phyloP scores from a whole-genome alignment of 2,797 vertebrate genomes.

The Odontamblyopus rebecca region DNA sequence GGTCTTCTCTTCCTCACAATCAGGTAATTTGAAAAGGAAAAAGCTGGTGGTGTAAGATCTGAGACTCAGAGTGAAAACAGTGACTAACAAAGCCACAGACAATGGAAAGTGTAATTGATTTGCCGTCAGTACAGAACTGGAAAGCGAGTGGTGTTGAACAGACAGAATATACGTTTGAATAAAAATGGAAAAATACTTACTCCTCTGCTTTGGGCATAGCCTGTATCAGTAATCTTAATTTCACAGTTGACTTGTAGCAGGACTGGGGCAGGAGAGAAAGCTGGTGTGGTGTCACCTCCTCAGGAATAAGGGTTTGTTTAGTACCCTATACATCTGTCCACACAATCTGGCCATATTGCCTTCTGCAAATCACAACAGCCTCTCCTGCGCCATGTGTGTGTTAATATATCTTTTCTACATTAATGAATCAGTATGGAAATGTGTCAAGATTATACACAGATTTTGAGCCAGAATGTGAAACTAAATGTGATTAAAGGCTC shows the following conservation, averaged over 20 bases:
- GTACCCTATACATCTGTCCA: conserved; percentile 73
- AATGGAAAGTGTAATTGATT: conserved; percentile 67
- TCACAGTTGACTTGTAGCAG: conserved; percentile 74
- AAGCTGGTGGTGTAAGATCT: conserved; percentile 38
- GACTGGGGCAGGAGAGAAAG: conserved; percentile 45
- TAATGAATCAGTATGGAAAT: conserved; percentile 7
- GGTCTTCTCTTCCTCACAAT: conserved; percentile 50
- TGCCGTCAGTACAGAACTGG: conserved; percentile 59
- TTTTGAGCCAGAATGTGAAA: background rate
- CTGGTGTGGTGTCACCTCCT: conserved; percentile 59
- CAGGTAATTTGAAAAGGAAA: conserved; percentile 58
- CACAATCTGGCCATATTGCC: conserved; percentile 72
- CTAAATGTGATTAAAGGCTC: background rate
- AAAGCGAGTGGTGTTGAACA: conserved; percentile 52
- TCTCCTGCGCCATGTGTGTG: conserved; percentile 27
- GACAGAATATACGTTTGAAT: conserved; percentile 58
- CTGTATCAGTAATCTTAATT: conserved; percentile 69
- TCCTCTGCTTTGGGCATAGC: conserved; percentile 43
- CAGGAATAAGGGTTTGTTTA: conserved; percentile 58
- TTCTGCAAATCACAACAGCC: conserved; percentile 53
- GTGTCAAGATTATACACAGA: background rate
- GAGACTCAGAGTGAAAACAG: conserved; percentile 40
- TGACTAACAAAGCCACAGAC: conserved; percentile 56
- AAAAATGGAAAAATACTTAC: conserved; percentile 60
- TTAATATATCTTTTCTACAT: conserved; percentile 21